Evolutionary conservation across 2,888 invertebrate species (phyloP).

Genomic region (Zygogramma bicolorata): DNA sequence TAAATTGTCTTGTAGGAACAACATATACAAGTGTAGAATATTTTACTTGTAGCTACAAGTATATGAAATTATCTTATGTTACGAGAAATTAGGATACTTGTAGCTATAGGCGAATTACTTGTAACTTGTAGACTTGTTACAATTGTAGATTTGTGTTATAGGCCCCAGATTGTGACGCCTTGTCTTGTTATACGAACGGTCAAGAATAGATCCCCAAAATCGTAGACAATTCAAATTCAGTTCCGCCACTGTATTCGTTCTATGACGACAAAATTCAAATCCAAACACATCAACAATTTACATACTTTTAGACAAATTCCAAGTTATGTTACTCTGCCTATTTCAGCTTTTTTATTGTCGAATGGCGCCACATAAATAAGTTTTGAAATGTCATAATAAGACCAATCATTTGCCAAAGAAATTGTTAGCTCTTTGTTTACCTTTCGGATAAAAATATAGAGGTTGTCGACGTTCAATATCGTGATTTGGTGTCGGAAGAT

Average conservation of each 20-base stretch:
- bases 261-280: constrained; percentile 6
- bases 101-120: no score
- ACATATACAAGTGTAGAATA: no score
- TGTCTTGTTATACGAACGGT: background rate
- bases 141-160: no score
- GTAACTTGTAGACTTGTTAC: no score
- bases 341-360: constrained; percentile 16
- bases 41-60: no score
- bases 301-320: constrained; percentile 11
- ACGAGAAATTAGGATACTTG: no score
- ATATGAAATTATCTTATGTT: no score
- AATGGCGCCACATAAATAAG: constrained; percentile 22
- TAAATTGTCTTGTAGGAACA: no score
- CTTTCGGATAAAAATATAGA: constrained; percentile 18
- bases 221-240: background rate
- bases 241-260: constrained; percentile 3
- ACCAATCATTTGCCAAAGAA: constrained; percentile 15
- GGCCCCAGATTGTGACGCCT: no score
- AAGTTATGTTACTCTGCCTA: constrained; percentile 18
- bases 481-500: background rate
- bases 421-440: constrained; percentile 12
- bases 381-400: constrained; percentile 11
- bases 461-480: background rate
- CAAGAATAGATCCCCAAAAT: background rate
- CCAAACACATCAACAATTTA: constrained; percentile 17